phyloP scores from a whole-genome alignment of 2,888 invertebrate genomes.

The Erannis defoliaria region DNA sequence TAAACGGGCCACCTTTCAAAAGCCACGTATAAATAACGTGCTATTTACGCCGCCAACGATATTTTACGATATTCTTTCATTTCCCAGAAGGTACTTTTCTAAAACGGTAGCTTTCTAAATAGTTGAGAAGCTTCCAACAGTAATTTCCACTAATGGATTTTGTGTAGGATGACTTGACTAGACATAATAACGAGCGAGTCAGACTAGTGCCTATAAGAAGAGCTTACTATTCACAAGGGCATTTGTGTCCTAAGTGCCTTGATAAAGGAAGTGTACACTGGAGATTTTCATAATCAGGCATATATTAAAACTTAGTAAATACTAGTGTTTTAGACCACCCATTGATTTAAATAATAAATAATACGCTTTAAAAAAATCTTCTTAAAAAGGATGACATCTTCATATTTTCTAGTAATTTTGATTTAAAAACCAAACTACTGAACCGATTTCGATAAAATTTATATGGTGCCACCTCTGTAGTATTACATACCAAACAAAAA shows the following conservation, averaged over 20 bases:
- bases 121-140: constrained; percentile 19
- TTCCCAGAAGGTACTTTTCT: constrained; percentile 33
- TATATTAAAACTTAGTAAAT: too few species aligned
- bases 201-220: background rate
- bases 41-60: constrained; percentile 75
- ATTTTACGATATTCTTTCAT: constrained; percentile 78
- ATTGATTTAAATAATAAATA: too few species aligned
- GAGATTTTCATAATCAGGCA: too few species aligned
- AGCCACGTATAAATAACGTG: constrained; percentile 81
- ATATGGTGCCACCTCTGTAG: too few species aligned
- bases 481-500: too few species aligned
- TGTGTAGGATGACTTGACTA: constrained; percentile 24
- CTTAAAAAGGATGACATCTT: too few species aligned
- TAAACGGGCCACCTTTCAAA: constrained; percentile 80
- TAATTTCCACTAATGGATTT: constrained; percentile 13
- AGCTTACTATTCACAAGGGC: background rate
- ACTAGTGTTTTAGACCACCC: too few species aligned
- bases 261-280: too few species aligned
- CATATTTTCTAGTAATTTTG: too few species aligned
- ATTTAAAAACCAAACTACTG: too few species aligned
- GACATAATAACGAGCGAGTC: background rate
- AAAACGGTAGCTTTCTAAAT: constrained; percentile 35
- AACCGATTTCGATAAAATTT: too few species aligned
- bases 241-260: background rate
- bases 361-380: too few species aligned